phyloP scores from a whole-genome alignment of 2,797 vertebrate genomes.

The Acestrorhynchus altus region DNA sequence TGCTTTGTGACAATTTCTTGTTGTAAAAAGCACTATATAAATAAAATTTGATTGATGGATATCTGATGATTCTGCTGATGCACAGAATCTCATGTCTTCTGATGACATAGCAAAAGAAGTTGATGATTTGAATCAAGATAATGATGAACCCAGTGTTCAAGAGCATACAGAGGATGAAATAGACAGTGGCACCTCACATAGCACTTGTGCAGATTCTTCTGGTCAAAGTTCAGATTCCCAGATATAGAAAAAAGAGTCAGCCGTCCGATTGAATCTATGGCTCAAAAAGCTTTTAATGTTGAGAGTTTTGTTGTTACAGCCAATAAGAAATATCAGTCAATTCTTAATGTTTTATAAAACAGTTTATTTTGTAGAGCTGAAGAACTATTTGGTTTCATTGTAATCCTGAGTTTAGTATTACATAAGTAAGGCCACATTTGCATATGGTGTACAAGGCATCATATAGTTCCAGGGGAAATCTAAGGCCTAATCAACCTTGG shows the following conservation, averaged over 20 bases:
- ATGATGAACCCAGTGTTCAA: not conserved
- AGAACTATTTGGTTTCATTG: not conserved
- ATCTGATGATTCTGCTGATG: not conserved
- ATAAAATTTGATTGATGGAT: no score
- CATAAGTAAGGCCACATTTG: not conserved
- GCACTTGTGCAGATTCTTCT: not conserved
- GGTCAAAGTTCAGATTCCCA: not conserved
- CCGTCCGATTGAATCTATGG: conserved; percentile 22
- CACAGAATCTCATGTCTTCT: not conserved
- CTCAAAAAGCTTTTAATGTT: conserved; percentile 11
- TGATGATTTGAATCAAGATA: not conserved
- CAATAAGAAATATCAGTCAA: conserved; percentile 12
- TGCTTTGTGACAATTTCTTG: no score
- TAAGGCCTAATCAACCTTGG: conserved; percentile 23
- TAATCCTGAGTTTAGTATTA: not conserved
- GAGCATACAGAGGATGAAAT: no score
- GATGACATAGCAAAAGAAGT: not conserved
- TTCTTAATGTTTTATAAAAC: conserved; percentile 2
- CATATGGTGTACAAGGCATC: conserved; percentile 29
- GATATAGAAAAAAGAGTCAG: no score
- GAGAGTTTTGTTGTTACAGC: not conserved
- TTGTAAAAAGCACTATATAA: no score
- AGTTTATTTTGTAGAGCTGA: no score
- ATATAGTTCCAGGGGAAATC: conserved; percentile 4
- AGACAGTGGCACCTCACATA: not conserved